Conservation (phyloP, 1,140 invertebrate genomes). For the Trissolcus basalis region DNA sequence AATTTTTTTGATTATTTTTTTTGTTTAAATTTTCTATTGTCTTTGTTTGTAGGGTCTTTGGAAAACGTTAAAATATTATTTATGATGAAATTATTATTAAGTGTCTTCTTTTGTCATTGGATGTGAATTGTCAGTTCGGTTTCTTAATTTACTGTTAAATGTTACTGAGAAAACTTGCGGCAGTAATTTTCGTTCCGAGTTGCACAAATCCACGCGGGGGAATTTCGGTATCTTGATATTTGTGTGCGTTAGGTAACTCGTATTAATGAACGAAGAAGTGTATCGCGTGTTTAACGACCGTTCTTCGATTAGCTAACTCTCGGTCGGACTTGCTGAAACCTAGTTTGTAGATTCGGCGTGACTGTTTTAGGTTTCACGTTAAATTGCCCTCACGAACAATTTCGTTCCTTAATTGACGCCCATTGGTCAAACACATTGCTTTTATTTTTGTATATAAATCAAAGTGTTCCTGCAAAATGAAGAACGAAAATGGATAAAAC, state of each 20-base stretch:
- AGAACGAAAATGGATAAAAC: no score
- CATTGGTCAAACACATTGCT: constrained; percentile 3
- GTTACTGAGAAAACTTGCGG: not conserved
- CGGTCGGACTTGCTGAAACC: constrained; percentile 12
- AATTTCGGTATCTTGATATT: constrained; percentile 37
- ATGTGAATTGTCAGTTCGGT: no score
- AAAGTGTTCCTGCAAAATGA: no score
- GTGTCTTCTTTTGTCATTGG: no score
- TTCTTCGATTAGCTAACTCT: constrained; percentile 37
- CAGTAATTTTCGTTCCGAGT: constrained; percentile 39
- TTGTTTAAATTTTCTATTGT: no score
- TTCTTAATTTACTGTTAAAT: no score
- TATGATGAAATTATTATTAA: no score
- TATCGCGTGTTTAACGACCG: constrained; percentile 44
- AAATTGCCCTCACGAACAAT: constrained; percentile 4
- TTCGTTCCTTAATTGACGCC: constrained; percentile 28
- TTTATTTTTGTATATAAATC: not conserved
- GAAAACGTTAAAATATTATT: no score
- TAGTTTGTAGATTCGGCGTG: constrained; percentile 21
- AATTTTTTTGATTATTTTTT: no score
- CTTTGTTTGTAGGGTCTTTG: no score
- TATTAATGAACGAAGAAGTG: constrained; percentile 12
- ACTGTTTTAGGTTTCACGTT: constrained; percentile 12
- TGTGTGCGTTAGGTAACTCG: constrained; percentile 39
- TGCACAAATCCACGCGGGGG: constrained; percentile 25